Evolutionary conservation across 2,888 invertebrate species (phyloP).

Genomic region (Balanococcus diminutus): DNA sequence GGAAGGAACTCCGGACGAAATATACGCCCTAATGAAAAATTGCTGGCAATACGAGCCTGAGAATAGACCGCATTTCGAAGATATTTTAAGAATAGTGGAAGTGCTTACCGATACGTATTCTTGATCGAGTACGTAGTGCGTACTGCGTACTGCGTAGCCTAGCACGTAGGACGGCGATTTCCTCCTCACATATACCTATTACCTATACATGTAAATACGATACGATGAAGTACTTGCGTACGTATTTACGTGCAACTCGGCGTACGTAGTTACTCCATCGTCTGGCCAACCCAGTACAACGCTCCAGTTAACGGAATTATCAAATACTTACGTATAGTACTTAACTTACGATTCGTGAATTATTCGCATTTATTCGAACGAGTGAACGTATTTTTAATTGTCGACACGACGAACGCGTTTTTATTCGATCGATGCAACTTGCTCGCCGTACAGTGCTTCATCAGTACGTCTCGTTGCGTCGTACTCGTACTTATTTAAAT

Average conservation of each 20-base stretch:
- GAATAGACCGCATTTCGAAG: constrained; percentile 88
- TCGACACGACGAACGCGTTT: not conserved
- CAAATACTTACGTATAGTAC: too few relatives aligned
- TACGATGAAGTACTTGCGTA: not conserved
- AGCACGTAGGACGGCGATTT: too few relatives aligned
- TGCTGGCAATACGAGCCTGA: constrained; percentile 96
- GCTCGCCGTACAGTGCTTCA: too few relatives aligned
- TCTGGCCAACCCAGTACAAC: too few relatives aligned
- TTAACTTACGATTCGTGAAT: too few relatives aligned
- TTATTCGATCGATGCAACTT: not conserved
- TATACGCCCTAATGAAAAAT: constrained; percentile 86
- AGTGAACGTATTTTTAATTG: too few relatives aligned
- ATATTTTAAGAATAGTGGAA: constrained; percentile 81
- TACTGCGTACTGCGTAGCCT: not conserved
- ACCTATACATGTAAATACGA: not conserved
- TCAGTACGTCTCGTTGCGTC: too few relatives aligned
- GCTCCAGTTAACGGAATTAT: too few relatives aligned
- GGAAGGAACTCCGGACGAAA: constrained; percentile 83
- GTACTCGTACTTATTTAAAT: too few relatives aligned
- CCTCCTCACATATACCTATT: not conserved
- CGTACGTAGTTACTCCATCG: not conserved
- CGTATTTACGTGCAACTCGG: too few relatives aligned
- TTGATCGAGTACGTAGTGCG: not conserved
- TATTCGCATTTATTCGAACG: not conserved
- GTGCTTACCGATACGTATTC: not conserved